Evolutionary conservation across 1,140 invertebrate species (phyloP).

Genomic region (Trinorchestia longiramus): DNA sequence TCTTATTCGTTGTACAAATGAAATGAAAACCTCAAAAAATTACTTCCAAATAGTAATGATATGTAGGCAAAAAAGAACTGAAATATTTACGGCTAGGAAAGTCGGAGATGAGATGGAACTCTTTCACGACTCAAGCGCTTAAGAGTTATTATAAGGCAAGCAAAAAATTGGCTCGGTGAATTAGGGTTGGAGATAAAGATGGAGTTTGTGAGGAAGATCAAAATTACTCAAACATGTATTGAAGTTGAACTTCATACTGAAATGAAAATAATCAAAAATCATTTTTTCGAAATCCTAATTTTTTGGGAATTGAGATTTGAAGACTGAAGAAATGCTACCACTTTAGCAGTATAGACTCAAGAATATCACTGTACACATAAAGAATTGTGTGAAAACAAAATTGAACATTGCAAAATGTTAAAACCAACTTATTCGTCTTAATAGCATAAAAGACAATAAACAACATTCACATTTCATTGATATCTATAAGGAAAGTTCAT

Average conservation of each 20-base stretch:
- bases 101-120: not conserved
- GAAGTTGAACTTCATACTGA: not conserved
- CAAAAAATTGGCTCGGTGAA: not conserved
- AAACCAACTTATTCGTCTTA: not conserved
- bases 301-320: not conserved
- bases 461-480: no score
- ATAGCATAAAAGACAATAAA: not conserved
- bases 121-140: not conserved
- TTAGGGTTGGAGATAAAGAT: no score
- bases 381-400: not conserved
- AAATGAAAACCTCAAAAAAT: no score
- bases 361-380: not conserved
- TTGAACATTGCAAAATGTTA: not conserved
- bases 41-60: no score
- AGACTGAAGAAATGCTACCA: not conserved
- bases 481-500: no score
- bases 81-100: no score
- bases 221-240: not conserved
- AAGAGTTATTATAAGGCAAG: not conserved
- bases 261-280: not conserved
- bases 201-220: not conserved
- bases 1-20: no score
- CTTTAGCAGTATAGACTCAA: not conserved
- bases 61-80: no score
- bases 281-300: not conserved